Base-by-base conservation (phyloP, 2,888 invertebrate genomes). In the Macrophya annulata region DNA sequence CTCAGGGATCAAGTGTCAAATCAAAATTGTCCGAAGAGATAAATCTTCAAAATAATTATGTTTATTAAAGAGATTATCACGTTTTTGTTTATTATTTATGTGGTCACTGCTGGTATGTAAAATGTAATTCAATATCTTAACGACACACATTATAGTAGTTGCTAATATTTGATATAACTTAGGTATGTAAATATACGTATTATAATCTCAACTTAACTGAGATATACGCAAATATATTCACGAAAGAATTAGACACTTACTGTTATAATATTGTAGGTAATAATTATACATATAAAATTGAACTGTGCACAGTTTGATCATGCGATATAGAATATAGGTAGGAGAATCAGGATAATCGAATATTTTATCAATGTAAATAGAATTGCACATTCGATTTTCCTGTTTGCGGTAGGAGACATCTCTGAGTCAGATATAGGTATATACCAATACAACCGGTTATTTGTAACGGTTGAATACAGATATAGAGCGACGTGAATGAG, bases 71-170 rank as follows among this genome's bases (percentile, higher is more conserved):
- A 21, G 43, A 74, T 74, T 25, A 9, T 74, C 21, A 45, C 25
- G 12, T 4, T 74, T 74, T 10, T 74, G 72, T 40, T 45, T 5
- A 21, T 74, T 45, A 25, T 74, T 12, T 74, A 45, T 45, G 45
- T 45, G 15, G 45, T 45, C 21, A 45, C 45, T 74, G 45, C 72
- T 2, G 72, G 72, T 74, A 74, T n/a, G 71, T 37, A 71, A 15
- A 71, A 3, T 48, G 4, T 48, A 12, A 48, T 15, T 48, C 31
- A 31, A 31, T 31, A 12, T 48, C 48, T 55, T n/a, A 55, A 17
- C 55, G 5, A 48, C 12, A 48, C 48, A 4, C 48, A 48, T 10
- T 12, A 48, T 1, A 48, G 48, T 48, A 9, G 48, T 10, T 1
- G 1, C 12, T 12, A 48, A 48, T 10, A 48, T 48, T 48, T 4